Base-by-base conservation (phyloP, 2,888 invertebrate species). In the Hanleya hanleyi region DNA sequence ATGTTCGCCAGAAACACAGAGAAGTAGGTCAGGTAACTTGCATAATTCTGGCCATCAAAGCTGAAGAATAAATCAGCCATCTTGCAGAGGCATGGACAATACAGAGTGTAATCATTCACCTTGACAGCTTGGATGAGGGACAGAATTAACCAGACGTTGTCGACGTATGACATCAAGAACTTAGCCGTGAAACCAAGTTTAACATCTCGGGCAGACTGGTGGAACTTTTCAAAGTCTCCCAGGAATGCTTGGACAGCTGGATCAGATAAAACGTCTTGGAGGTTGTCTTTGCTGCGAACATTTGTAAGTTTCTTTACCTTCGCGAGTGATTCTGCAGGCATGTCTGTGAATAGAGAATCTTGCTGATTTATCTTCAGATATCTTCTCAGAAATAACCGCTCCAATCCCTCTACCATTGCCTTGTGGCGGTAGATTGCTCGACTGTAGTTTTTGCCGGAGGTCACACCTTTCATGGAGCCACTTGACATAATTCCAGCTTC, bases 111-210 rank as follows among this genome's bases (percentile, higher is more conserved):
- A 38, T 73, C 49, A 32, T 75, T 73, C 15, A n/a, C 37, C 36
- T 75, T 69, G 5, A 75, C 70, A 22, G 73, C 70, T 29, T 73
- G 65, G 9, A 68, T 38, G 12, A 74, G 65, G 3, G 61, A 35
- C 35, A 75, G 49, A 0, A 72, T 75, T n/a, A n/a, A n/a, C n/a
- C n/a, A n/a, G n/a, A n/a, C n/a, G n/a, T n/a, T 68, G 38, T 75
- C 65, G 47, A 69, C 57, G 66, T 73, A 73, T 50, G 69, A 68
- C 33, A 75, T 7, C 71, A 71, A 75, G 15, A 75, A 37, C 35
- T 61, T 22, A 18, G 73, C 70, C 5, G 73, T 74, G 35, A 69
- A 50, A 7, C 71, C 71, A 35, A 50, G 61, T 6, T 35, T 18
- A 12, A 74, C 76, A 4, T 69, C n/a, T 47, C 73, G 38, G 18